These are phyloP conservation scores for Drosophila oshimai DNA, from an alignment of 1,140 invertebrate species.

Conservation along the genomic window DNA sequence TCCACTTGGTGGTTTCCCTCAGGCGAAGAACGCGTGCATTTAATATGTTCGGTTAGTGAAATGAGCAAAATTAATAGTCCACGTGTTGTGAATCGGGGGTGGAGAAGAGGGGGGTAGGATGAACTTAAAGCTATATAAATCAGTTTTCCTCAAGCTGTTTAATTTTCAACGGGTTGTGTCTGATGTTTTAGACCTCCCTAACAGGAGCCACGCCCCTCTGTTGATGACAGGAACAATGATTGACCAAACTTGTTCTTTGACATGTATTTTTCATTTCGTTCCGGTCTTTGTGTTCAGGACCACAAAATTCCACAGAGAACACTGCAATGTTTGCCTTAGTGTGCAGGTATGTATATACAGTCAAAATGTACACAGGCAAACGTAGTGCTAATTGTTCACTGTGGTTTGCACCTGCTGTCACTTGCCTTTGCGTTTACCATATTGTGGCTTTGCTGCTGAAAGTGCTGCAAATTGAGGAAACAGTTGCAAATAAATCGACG, in stretches of 20 bases:
- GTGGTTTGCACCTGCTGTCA: neutral
- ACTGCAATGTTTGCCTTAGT: neutral
- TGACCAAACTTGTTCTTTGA: neutral
- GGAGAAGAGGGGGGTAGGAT: neutral
- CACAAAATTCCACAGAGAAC: neutral
- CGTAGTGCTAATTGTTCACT: neutral
- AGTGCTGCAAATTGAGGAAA: neutral
- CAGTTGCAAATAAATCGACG: too few species aligned
- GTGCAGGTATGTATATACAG: neutral
- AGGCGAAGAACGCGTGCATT: conserved; percentile 46
- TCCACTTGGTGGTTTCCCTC: neutral
- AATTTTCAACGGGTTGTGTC: neutral
- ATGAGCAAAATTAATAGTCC: conserved; percentile 62
- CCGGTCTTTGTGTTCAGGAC: neutral
- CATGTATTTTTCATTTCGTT: neutral
- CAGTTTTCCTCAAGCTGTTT: neutral
- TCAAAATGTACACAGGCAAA: neutral
- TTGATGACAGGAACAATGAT: neutral
- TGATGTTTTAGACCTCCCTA: neutral
- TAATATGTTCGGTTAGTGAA: conserved; percentile 62
- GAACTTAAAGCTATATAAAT: neutral
- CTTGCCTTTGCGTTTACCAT: neutral
- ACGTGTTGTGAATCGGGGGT: neutral
- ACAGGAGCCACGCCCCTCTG: neutral
- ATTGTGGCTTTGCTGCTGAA: neutral